phyloP scores from a whole-genome alignment of 2,113 vertebrate genomes.

The Plestiodon gilberti region DNA sequence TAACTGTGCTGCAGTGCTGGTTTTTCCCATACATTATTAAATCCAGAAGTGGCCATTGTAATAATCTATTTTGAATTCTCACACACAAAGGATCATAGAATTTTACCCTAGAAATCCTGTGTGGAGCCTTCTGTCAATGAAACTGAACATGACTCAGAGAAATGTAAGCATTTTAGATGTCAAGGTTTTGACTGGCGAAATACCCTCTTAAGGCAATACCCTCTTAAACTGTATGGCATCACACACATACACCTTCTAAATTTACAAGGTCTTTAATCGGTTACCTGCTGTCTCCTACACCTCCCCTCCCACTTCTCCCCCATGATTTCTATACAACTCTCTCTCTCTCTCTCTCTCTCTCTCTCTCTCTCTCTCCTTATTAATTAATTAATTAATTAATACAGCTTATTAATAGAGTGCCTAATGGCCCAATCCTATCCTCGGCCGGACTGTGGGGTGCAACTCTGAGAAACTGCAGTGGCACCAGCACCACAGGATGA shows the following conservation, averaged over 20 bases:
- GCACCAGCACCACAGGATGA: no score
- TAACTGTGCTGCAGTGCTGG: not conserved
- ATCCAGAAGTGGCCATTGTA: not conserved
- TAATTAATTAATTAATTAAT: no score
- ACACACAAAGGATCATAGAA: not conserved
- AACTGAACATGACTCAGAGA: not conserved
- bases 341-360: no score
- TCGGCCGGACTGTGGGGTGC: no score
- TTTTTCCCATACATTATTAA: not conserved
- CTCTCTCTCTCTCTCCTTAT: no score
- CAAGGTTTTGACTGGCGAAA: conserved; percentile 10
- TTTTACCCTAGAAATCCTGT: conserved; percentile 47
- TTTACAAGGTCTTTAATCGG: not conserved
- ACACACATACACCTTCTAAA: not conserved
- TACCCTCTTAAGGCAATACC: not conserved
- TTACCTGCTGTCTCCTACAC: no score
- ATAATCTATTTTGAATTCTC: not conserved
- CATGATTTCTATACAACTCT: no score
- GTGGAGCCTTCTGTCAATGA: conserved; percentile 3
- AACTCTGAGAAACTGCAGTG: no score
- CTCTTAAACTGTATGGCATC: not conserved
- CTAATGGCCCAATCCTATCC: no score
- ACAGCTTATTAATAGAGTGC: no score
- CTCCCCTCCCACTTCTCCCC: no score
- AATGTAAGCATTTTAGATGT: conserved; percentile 13